Evolutionary conservation across 2,888 invertebrate genomes (phyloP), one percentile per base, ranked within the genome.

Genomic region (Himalopsyche tibetana): DNA sequence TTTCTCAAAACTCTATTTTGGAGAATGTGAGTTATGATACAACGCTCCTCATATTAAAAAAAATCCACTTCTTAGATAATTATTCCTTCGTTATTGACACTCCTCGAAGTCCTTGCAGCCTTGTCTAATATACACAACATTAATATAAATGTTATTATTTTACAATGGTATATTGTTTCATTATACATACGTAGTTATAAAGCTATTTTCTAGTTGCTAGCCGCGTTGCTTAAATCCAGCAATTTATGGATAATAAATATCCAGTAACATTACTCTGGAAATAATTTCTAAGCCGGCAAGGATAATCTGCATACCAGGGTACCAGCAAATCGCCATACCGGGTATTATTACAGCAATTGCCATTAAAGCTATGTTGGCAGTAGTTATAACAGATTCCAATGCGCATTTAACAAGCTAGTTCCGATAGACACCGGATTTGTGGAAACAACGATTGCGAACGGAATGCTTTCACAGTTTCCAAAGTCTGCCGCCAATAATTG

Each of bases 351-450:
- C 36, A 74, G 74, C 74, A 74, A 74, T 74, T 74, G 19, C 74
- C 36, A 74, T 74, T 36, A 63, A 74, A 74, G 74, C 74, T 36
- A 74, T 74, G 74, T 74, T 36, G 38, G 74, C 74, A 74, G 74
- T 74, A 74, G 74, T 74, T 82, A 55, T 55, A 82, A 55, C 82
- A 82, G 82, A 82, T 82, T 82, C 82, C 82, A 55, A 55, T 55
- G 82, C 55, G 82, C 82, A 82, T 82, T 82, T 82, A 82, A 45
- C 82, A 38, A 55, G 51, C 38, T 38, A 82, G 82, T 55, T 82
- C 45, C 45, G 82, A 82, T 82, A 82, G 55, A 55, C 82, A 55
- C 55, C 45, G 82, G 82, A 55, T 38, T 45, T 55, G 45, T 8
- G 17, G 55, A n/a, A 38, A 19, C 82, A 19, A 11, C 38, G 82